Evolutionary conservation across 2,797 vertebrate genomes (phyloP).

Genomic region (Danio jaintianensis): DNA sequence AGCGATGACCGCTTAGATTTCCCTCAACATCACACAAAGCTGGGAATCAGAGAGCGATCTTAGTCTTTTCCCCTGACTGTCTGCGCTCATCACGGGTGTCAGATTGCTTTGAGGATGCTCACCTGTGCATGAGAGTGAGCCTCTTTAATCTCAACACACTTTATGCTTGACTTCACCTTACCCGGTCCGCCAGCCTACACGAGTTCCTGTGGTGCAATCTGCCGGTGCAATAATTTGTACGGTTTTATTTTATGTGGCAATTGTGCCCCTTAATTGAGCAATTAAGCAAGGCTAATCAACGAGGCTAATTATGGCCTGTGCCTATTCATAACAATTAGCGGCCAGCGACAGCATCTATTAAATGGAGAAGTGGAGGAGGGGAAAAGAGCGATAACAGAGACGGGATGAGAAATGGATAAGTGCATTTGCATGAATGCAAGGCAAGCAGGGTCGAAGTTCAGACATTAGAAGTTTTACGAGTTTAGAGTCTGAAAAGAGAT

Average conservation of each 20-base stretch:
- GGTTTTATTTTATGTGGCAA: constrained; percentile 83
- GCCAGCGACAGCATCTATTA: constrained; percentile 84
- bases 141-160: constrained; percentile 46
- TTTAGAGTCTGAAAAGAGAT: constrained; percentile 8
- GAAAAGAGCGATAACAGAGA: constrained; percentile 15
- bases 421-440: constrained; percentile 68
- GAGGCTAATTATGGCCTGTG: constrained; percentile 85
- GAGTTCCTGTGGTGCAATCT: constrained; percentile 48
- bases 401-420: constrained; percentile 50
- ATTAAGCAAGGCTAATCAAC: constrained; percentile 88
- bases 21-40: constrained; percentile 45
- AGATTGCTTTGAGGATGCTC: constrained; percentile 33
- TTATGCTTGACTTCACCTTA: constrained; percentile 48
- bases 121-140: constrained; percentile 21
- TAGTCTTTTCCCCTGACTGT: constrained; percentile 23
- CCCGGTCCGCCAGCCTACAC: constrained; percentile 43
- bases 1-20: constrained; percentile 58
- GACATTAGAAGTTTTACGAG: constrained; percentile 51
- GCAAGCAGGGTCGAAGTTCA: constrained; percentile 21
- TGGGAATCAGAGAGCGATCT: constrained; percentile 32
- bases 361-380: constrained; percentile 67
- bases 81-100: constrained; percentile 21
- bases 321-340: constrained; percentile 88
- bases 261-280: constrained; percentile 86
- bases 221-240: constrained; percentile 69